Base-by-base conservation (phyloP, 1,140 invertebrate genomes). In the Brachionus asplanchnoidis region DNA sequence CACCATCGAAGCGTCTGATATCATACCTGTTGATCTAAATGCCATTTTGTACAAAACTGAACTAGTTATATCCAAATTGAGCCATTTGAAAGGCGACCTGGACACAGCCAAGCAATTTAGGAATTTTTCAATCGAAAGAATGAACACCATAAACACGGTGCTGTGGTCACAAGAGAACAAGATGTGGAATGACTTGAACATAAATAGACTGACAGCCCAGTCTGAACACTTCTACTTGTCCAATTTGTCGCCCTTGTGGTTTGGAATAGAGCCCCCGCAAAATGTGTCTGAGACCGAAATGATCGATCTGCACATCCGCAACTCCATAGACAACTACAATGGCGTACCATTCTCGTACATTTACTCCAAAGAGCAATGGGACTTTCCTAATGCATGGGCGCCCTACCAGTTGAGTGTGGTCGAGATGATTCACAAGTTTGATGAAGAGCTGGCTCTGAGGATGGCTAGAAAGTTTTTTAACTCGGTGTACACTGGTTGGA, bases 371-470 rank as follows among this genome's bases (percentile, higher is more conserved):
- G 94, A 97, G 88, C 95, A 97, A 87, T 97, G 96, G 96, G 96
- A 97, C 89, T 95, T 93, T 85, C 95, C 96, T 0, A 97, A 97
- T 88, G 95, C 94, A 0, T 97, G 95, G 95, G 94, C 95, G 5
- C 95, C 95, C 0, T 90, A 96, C 6, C 95, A 97, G 87, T 92
- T 88, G 86, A 93, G 95, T 87, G 93, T 96, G 28, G 93, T 97
- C 28, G 65, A 42, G 23, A 20, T 23, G n/a, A 92, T 91, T 0
- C 91, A 93, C 36, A 87, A 91, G 0, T 92, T 92, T 86, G 94
- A 94, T 0, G 91, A 92, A 86, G 89, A 92, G 53, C 87, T 94
- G 14, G 95, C 95, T 1, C 92, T 91, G 85, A 92, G 93, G 83
- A 91, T 96, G 65, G 93, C 94, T 7, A 90, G 93, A 66, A 92